These are phyloP conservation scores for Excalfactoria chinensis DNA, from an alignment of 2,113 vertebrate species.

Conservation along the genomic window DNA sequence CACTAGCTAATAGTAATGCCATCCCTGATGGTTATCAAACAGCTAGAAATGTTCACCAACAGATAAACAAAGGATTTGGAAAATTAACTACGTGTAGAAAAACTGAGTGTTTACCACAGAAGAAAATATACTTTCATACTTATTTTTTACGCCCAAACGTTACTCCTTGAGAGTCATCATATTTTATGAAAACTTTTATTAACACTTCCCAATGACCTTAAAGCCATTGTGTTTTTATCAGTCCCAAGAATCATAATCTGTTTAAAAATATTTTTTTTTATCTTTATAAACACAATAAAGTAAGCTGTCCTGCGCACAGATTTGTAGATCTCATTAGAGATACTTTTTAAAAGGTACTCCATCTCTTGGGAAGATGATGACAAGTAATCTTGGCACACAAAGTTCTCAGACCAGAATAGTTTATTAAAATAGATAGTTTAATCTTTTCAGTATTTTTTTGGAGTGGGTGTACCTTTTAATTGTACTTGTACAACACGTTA, in stretches of 20 bases:
- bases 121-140: slow-evolving; percentile 63
- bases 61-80: slow-evolving; percentile 46
- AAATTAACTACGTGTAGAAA: slow-evolving; percentile 24
- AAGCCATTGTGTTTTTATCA: slow-evolving; percentile 71
- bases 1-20: neutral
- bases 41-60: neutral
- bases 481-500: neutral
- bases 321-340: slow-evolving; percentile 81
- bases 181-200: slow-evolving; percentile 83
- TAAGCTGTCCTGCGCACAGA: slow-evolving; percentile 71
- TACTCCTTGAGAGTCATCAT: slow-evolving; percentile 64
- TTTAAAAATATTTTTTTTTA: slow-evolving; percentile 76
- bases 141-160: slow-evolving; percentile 65
- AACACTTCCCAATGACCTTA: slow-evolving; percentile 76
- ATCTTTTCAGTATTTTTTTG: slow-evolving; percentile 30
- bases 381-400: slow-evolving; percentile 69
- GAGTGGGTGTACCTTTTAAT: slow-evolving; percentile 8
- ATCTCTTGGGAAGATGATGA: slow-evolving; percentile 68
- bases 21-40: slow-evolving; percentile 18
- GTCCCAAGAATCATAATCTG: slow-evolving; percentile 75
- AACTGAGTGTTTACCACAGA: neutral
- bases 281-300: slow-evolving; percentile 80
- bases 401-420: slow-evolving; percentile 63
- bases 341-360: slow-evolving; percentile 72
- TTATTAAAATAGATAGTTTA: slow-evolving; percentile 57